These are phyloP conservation scores for Esperia sulphurella DNA, from an alignment of 2,888 invertebrate species.

Conservation along the genomic window DNA sequence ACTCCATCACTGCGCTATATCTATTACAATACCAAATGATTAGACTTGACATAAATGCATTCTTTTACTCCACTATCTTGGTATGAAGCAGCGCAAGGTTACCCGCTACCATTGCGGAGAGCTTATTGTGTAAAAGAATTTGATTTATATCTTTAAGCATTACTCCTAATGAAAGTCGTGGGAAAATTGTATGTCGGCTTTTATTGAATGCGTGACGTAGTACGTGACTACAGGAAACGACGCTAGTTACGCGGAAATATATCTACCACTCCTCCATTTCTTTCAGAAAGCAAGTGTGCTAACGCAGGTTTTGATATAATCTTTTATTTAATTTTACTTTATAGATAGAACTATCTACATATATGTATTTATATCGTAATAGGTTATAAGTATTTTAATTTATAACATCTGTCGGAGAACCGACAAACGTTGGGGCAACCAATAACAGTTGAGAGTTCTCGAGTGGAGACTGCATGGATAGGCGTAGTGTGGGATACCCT, in stretches of 20 bases:
- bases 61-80: slow-evolving; percentile 14
- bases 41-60: slow-evolving; percentile 25
- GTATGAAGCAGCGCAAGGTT: slow-evolving; percentile 24
- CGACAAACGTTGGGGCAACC: too few relatives aligned
- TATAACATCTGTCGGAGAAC: too few relatives aligned
- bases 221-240: slow-evolving; percentile 30
- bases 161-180: not conserved
- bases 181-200: slow-evolving; percentile 1
- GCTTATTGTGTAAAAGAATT: too few relatives aligned
- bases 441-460: too few relatives aligned
- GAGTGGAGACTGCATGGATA: too few relatives aligned
- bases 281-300: not conserved
- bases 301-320: too few relatives aligned
- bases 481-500: too few relatives aligned
- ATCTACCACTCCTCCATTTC: not conserved
- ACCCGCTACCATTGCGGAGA: not conserved
- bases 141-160: not conserved
- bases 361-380: too few relatives aligned
- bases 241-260: slow-evolving; percentile 19
- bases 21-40: slow-evolving; percentile 28
- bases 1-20: slow-evolving; percentile 18
- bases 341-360: too few relatives aligned
- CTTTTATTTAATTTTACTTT: too few relatives aligned
- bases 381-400: too few relatives aligned
- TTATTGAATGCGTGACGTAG: slow-evolving; percentile 1